Evolutionary conservation across 2,797 vertebrate species (phyloP), one percentile per base, ranked within the genome.

Genomic region (Centropyge bicolor): DNA sequence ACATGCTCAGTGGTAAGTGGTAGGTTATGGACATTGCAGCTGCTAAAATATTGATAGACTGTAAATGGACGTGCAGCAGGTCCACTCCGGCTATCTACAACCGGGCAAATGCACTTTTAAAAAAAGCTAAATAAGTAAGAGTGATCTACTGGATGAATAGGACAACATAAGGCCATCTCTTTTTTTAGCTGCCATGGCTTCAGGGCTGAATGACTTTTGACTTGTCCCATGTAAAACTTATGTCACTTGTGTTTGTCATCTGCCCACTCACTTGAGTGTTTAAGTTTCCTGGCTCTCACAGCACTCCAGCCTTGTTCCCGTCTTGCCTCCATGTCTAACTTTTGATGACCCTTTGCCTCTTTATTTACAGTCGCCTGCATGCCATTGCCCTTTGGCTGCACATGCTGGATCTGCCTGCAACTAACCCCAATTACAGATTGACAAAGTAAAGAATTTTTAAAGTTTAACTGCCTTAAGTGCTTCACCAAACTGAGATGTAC

Each of bases 21-120:
- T 12, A 22, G 66, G 13, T 59, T 45, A 66, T n/a, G 55, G 57
- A 54, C 57, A 69, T 78, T 61, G 43, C 59, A 68, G 38, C 62
- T 75, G 31, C 9, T 76, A n/a, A 83, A 83, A 78, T 72, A 84
- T 80, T 84, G 24, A 84, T 80, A 43, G 5, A 9, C 8, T 43
- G 54, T 77, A 84, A 82, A 70, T 66, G 70, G 64, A 74, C 3
- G 4, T 59, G 16, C 59, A 55, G 49, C 2, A 31, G 27, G 27
- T 31, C 19, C 13, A 61, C n/a, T 77, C 12, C 5, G 46, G 54
- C 31, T 3, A 9, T 48, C 22, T 6, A 10, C 17, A 12, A 59
- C 13, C 0, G 1, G 17, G 62, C 59, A 70, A 70, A 75, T 38
- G 49, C 49, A 59, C 24, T 60, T 20, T 27, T 62, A 19, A 61